Percentiles rank a stretch among this genome's conserved stretches.
Evolutionary conservation across 2,888 invertebrate species (phyloP).

Genomic region (Omphaloscelis lunosa): DNA sequence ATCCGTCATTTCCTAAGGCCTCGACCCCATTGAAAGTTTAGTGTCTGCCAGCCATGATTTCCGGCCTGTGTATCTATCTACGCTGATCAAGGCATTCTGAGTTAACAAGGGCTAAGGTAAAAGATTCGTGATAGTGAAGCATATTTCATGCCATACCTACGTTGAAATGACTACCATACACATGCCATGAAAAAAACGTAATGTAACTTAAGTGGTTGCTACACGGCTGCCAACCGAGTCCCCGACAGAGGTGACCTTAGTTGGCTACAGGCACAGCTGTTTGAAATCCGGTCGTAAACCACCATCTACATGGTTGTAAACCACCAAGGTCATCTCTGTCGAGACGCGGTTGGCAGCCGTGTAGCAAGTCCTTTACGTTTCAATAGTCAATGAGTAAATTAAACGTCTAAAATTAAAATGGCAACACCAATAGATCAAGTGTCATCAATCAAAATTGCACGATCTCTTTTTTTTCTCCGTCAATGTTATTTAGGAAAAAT

Average conservation of each 20-base stretch:
- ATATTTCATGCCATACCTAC: no score
- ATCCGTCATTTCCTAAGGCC: conserved; percentile 15
- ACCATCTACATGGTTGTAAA: no score
- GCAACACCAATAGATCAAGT: conserved; percentile 39
- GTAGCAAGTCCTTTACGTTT: no score
- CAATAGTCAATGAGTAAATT: neutral
- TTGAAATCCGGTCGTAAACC: no score
- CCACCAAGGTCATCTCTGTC: no score
- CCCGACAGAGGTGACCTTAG: no score
- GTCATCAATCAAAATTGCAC: conserved; percentile 57
- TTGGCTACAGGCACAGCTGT: no score
- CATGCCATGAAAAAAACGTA: neutral
- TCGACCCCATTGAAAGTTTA: neutral
- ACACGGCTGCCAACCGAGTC: no score
- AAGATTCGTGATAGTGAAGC: neutral
- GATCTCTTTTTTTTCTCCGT: conserved; percentile 58
- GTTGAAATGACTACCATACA: neutral
- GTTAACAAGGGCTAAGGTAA: neutral
- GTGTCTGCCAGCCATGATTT: neutral
- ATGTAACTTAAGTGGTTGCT: no score
- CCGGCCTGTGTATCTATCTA: neutral
- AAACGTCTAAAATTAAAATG: conserved; percentile 7
- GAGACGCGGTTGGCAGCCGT: no score
- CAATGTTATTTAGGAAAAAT: conserved; percentile 73
- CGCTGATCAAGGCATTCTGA: no score